Conservation (phyloP, 2,888 invertebrate species). For the Yponomeuta evonymella region DNA sequence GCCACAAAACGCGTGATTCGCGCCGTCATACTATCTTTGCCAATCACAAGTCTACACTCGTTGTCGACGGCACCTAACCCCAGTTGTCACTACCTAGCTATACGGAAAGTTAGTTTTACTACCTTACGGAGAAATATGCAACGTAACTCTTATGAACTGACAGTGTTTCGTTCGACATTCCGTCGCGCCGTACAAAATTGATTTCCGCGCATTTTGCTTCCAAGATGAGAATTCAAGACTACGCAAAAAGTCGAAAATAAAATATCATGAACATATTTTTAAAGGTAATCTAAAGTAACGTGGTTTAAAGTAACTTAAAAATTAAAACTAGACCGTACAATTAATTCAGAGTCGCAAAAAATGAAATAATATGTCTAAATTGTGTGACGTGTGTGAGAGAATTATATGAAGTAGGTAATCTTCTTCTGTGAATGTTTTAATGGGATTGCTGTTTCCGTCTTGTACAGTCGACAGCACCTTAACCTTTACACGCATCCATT, state of each 20-base stretch:
- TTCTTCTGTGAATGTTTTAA: no score
- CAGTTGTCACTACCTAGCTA: no score
- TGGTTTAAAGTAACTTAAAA: background rate
- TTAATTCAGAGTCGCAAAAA: background rate
- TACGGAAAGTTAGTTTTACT: no score
- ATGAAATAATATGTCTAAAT: background rate
- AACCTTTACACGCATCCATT: no score
- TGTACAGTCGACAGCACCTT: no score
- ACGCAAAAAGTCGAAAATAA: background rate
- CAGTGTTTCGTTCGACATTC: background rate
- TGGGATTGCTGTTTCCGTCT: no score
- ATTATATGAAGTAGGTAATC: background rate
- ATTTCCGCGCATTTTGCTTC: constrained; percentile 4
- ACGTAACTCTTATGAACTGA: background rate
- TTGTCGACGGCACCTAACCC: no score
- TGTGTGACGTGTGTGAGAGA: background rate
- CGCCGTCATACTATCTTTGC: no score
- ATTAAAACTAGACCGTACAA: background rate
- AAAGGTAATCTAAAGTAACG: background rate
- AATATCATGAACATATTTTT: background rate
- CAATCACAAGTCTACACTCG: no score
- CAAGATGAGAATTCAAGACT: background rate
- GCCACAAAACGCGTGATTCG: no score
- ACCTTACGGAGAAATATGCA: no score
- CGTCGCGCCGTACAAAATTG: background rate